Evolutionary conservation across 2,113 vertebrate genomes (phyloP).

Genomic region (Tragelaphus imberbis): DNA sequence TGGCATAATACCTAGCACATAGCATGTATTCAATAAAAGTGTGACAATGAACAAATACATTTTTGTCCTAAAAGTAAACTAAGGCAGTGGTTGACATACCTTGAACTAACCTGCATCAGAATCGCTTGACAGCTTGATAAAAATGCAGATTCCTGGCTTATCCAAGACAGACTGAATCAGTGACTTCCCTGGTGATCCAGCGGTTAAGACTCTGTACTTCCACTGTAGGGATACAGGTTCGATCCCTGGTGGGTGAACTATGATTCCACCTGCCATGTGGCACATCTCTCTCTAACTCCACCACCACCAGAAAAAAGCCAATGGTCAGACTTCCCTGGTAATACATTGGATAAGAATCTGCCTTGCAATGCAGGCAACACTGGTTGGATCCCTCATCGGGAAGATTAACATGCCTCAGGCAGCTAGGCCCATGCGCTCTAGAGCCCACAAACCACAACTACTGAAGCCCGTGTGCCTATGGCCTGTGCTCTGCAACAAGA

Average conservation of each 20-base stretch:
- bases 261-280: background rate
- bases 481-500: background rate
- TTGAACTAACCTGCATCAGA: background rate
- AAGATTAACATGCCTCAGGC: background rate
- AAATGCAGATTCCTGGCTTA: background rate
- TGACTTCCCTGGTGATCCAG: background rate
- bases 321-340: background rate
- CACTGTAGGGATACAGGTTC: background rate
- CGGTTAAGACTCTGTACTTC: background rate
- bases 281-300: background rate
- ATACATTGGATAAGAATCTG: background rate
- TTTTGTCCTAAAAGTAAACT: background rate
- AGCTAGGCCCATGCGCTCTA: background rate
- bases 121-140: background rate
- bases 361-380: background rate
- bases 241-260: background rate
- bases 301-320: background rate
- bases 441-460: background rate
- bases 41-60: background rate
- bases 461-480: background rate
- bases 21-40: background rate
- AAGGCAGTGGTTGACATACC: background rate
- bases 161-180: background rate
- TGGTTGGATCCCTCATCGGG: background rate
- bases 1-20: background rate